A percentile compares a stretch with the other conserved stretches of the same genome.
Conservation (phyloP, 2,888 invertebrate genomes). For the Philonicus albiceps region DNA sequence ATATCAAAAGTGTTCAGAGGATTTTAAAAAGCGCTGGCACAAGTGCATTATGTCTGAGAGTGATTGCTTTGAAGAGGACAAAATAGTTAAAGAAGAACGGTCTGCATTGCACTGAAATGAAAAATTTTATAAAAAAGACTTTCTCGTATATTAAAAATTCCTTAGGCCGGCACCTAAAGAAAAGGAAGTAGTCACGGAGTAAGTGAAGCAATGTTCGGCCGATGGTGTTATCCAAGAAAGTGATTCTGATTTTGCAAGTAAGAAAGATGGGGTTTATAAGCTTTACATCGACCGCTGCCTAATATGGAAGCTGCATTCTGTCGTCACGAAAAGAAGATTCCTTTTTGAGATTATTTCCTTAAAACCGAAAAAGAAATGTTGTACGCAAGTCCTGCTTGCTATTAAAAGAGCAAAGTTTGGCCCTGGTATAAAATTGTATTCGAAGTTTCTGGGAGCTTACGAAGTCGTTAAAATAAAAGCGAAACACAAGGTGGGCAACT, state of each 20-base stretch:
- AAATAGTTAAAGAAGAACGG: no score
- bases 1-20: no score
- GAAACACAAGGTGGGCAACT: slow-evolving; percentile 35
- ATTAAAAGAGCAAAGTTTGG: slow-evolving; percentile 41
- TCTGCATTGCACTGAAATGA: slow-evolving; percentile 50
- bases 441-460: slow-evolving; percentile 45
- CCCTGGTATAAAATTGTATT: slow-evolving; percentile 43
- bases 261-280: slow-evolving; percentile 49
- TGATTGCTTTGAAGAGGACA: no score
- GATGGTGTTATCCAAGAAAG: slow-evolving; percentile 46
- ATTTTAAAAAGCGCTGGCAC: no score
- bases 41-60: no score
- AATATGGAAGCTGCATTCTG: slow-evolving; percentile 47
- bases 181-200: slow-evolving; percentile 50
- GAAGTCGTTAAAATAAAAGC: slow-evolving; percentile 40
- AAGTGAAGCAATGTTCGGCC: slow-evolving; percentile 53
- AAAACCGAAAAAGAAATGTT: not conserved
- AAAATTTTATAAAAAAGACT: no score
- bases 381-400: slow-evolving; percentile 22
- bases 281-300: slow-evolving; percentile 48
- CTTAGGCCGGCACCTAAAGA: slow-evolving; percentile 52
- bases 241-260: slow-evolving; percentile 50
- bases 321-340: slow-evolving; percentile 38
- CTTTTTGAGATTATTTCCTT: not conserved
- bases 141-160: slow-evolving; percentile 49